Evolutionary conservation across 2,113 vertebrate genomes (phyloP).

Genomic region (Rostratula benghalensis): DNA sequence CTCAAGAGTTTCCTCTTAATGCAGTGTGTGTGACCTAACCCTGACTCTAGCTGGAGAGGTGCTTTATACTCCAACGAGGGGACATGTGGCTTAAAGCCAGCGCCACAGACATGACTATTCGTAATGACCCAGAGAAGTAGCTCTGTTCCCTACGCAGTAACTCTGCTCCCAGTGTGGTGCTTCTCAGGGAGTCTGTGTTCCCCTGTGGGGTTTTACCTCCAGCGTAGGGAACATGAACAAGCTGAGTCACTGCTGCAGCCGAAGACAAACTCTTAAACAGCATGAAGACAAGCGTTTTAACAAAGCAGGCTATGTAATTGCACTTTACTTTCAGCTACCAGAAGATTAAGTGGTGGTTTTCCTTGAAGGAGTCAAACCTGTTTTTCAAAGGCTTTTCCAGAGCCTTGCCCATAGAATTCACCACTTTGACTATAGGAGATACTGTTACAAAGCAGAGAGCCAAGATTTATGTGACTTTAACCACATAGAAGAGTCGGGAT

Average conservation of each 20-base stretch:
- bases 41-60: not conserved
- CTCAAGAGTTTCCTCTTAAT: not conserved
- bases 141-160: not conserved
- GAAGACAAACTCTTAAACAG: not conserved
- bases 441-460: not conserved
- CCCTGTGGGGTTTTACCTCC: not conserved
- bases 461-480: not conserved
- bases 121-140: not conserved
- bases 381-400: slow-evolving; percentile 38
- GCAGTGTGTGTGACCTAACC: not conserved
- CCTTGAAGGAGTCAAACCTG: slow-evolving; percentile 44
- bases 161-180: not conserved
- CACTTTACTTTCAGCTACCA: not conserved
- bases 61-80: not conserved
- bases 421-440: not conserved
- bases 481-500: not conserved
- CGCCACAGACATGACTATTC: accelerated
- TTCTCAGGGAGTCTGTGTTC: not conserved
- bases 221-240: not conserved
- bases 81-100: not conserved
- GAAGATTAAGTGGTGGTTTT: not conserved
- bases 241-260: not conserved
- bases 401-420: slow-evolving; percentile 1
- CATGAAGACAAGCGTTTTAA: not conserved
- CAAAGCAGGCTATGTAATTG: not conserved